Base-by-base conservation (phyloP, 2,797 vertebrate species). In the Kryptolebias ocellatus region DNA sequence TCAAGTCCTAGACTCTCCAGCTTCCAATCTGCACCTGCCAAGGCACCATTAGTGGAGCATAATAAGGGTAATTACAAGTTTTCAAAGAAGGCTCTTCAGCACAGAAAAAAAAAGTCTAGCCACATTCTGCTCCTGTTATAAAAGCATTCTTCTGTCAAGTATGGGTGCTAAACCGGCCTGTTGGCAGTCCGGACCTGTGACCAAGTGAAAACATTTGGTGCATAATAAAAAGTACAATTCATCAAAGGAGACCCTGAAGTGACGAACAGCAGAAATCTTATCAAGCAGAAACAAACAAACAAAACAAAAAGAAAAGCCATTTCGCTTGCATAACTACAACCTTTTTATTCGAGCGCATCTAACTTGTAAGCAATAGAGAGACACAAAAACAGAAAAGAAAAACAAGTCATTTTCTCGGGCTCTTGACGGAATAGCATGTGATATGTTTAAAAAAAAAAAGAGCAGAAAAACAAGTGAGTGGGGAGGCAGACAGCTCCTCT, bases 351-450 rank as follows among this genome's bases (percentile, higher is more conserved):
- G 8, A 64, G 15, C 34, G 53, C 8, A 39, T 31, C 28, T 14
- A 66, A 65, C 55, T 28, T 66, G 52, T 51, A 55, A 47, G 55
- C 58, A 34, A 60, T 17, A 46, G 60, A 76, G 29, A 14, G n/a
- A 42, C 7, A 62, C 53, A 51, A 20, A 68, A 58, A 71, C 39
- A 61, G 39, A 61, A 72, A 72, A 56, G 2, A 12, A 16, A 52
- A 52, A 70, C 64, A 70, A 64, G 39, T 31, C 50, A 34, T 31
- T 71, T 72, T 82, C 27, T 50, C 11, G 9, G 46, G 28, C 60
- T 78, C 49, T 16, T 45, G 62, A 60, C 68, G 20, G 46, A 78
- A 64, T 14, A 47, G 62, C 20, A 12, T 64, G 31, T 72, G 69
- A 81, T 84, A 50, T 50, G 39, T 14, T 42, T 11, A 42, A 42